These are phyloP conservation scores for Coilia nasus DNA, from an alignment of 2,797 vertebrate species.

Conservation along the genomic window DNA sequence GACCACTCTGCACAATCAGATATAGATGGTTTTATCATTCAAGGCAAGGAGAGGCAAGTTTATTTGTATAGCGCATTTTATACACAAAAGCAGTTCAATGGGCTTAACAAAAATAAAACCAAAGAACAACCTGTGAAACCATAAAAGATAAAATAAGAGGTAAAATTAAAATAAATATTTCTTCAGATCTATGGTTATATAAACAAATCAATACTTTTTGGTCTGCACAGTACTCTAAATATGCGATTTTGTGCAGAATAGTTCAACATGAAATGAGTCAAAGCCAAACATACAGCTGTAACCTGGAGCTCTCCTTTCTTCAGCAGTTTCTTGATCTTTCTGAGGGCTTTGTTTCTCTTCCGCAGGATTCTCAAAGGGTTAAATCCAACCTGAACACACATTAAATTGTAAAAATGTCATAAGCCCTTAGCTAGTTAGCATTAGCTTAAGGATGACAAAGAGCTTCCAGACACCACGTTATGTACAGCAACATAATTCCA, in stretches of 20 bases:
- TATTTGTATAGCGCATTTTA: too few relatives aligned
- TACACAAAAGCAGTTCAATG: too few relatives aligned
- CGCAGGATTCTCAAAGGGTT: slow-evolving; percentile 85
- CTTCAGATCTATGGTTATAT: too few relatives aligned
- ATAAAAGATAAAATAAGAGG: too few relatives aligned
- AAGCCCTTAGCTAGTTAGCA: too few relatives aligned
- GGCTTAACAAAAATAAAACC: too few relatives aligned
- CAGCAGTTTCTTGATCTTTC: slow-evolving; percentile 84
- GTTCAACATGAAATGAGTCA: neutral
- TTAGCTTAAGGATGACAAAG: neutral
- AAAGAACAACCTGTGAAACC: too few relatives aligned
- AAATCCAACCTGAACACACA: slow-evolving; percentile 83
- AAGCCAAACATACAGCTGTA: slow-evolving; percentile 75
- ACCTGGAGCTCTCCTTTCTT: slow-evolving; percentile 83
- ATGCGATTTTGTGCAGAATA: too few relatives aligned
- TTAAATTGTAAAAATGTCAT: neutral
- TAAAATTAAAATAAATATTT: too few relatives aligned
- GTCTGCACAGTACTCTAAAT: too few relatives aligned
- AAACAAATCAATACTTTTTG: too few relatives aligned
- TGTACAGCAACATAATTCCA: neutral
- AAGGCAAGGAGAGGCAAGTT: too few relatives aligned
- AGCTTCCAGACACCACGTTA: neutral
- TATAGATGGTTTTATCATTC: neutral
- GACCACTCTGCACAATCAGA: neutral
- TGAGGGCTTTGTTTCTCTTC: slow-evolving; percentile 92